Conservation (phyloP, 2,888 invertebrate species). For the Eudasyphora cyanicolor region DNA sequence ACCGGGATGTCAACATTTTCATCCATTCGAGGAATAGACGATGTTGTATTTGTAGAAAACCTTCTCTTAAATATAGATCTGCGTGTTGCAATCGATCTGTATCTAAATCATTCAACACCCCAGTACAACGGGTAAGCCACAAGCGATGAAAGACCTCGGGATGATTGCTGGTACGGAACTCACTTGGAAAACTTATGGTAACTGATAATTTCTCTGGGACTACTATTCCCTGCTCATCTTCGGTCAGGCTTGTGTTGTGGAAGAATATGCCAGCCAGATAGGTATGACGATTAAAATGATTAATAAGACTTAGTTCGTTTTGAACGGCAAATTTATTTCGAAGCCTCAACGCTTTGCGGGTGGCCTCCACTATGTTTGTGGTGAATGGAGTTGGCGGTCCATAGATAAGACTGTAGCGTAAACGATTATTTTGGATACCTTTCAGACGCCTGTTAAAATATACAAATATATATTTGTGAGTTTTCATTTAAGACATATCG, state of each 20-base stretch:
- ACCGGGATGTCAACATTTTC: conserved; percentile 29
- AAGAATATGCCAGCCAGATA: conserved; percentile 5
- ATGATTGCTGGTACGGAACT: conserved; percentile 49
- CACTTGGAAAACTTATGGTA: conserved; percentile 11
- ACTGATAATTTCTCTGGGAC: background rate
- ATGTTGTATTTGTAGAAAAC: conserved; percentile 74
- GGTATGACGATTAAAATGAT: background rate
- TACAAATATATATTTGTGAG: too few relatives aligned
- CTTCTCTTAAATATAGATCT: conserved; percentile 75
- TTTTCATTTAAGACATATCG: background rate
- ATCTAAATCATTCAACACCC: conserved; percentile 63
- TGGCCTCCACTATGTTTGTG: background rate
- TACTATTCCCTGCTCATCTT: background rate
- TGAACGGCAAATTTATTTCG: background rate
- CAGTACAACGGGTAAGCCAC: conserved; percentile 74
- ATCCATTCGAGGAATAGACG: conserved; percentile 71
- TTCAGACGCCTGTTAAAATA: background rate
- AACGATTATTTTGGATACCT: background rate
- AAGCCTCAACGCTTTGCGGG: background rate
- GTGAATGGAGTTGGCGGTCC: background rate
- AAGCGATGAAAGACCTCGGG: conserved; percentile 66
- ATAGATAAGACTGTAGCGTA: conserved; percentile 1
- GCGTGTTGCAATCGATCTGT: conserved; percentile 50
- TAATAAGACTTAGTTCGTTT: background rate
- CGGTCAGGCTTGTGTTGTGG: background rate